Conservation (phyloP, 1,140 invertebrate species). For the Drosophila prosaltans region DNA sequence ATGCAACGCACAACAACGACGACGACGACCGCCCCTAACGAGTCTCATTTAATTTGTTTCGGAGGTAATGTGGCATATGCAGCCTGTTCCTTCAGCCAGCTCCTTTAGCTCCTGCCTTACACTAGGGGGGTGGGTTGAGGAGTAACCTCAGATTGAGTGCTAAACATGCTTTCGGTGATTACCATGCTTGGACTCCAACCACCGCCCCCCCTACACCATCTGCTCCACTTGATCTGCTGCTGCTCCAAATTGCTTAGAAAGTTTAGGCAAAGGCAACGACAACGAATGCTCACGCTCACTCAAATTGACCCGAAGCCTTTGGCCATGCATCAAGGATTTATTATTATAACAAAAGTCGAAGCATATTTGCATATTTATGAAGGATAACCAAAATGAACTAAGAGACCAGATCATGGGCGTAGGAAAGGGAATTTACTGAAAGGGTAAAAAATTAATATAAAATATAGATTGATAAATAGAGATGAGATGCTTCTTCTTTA, state of each 20-base stretch:
- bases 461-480: too few relatives aligned
- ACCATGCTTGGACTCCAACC: background rate
- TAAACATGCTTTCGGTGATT: slow-evolving; percentile 54
- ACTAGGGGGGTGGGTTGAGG: slow-evolving; percentile 15
- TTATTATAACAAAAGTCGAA: slow-evolving; percentile 45
- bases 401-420: background rate
- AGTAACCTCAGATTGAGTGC: slow-evolving; percentile 74
- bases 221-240: background rate
- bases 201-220: too few relatives aligned
- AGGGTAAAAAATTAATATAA: too few relatives aligned
- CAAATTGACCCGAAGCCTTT: slow-evolving; percentile 58
- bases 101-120: background rate
- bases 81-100: slow-evolving; percentile 1
- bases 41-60: slow-evolving; percentile 77
- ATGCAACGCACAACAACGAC: slow-evolving; percentile 51
- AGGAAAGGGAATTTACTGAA: background rate
- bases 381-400: slow-evolving; percentile 60
- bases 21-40: slow-evolving; percentile 62
- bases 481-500: too few relatives aligned
- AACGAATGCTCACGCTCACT: slow-evolving; percentile 32
- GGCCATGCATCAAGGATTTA: slow-evolving; percentile 68
- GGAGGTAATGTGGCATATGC: slow-evolving; percentile 77
- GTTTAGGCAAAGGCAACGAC: background rate
- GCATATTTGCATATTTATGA: slow-evolving; percentile 78
- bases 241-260: slow-evolving; percentile 12